Base-by-base conservation (phyloP, 2,113 vertebrate species). In the Tachuris rubrigastra region DNA sequence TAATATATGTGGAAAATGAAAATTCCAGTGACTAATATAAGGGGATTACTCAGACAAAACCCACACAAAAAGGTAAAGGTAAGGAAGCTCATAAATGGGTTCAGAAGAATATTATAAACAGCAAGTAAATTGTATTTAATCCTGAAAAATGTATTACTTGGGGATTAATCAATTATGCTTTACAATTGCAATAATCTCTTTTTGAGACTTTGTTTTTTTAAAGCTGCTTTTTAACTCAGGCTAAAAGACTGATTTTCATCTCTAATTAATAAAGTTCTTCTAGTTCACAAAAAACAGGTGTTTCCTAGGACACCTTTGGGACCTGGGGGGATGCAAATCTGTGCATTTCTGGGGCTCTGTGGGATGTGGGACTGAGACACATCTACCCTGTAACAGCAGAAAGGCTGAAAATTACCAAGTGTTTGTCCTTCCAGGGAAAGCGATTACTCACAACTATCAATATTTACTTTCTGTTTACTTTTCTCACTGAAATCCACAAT, bases 161-260 rank as follows among this genome's bases (percentile, higher is more conserved):
- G 73, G 74, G 66, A 87, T 94, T 84, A 69, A 89, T 84, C 77
- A 86, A 74, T 89, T 87, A 81, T 9, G 60, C 35, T 72, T 89
- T 82, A 55, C 60, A 59, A 81, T 2, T 42, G 77, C 67, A 85
- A 52, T 67, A 71, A 96, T 59, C 69, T 71, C 69, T 42, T 86
- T 28, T 15, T n/a, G 35, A 89, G 69, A 53, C 41, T 71, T 47
- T 30, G 31, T 3, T 62, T 49, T 81, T 73, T 53, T 8, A 49
- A 68, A 79, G 72, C 17, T 33, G 13, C 52, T 90, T 81, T 84
- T 60, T 47, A 85, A 75, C 27, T 65, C 35, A 52, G 47, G 75
- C 31, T 46, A 14, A 33, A 63, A 67, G 47, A 52, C 14, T 14
- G 58, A 53, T 50, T 68, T 73, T 42, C 23, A 52, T 69, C 46